These are phyloP conservation scores for Tachycineta bicolor DNA, from an alignment of 2,113 vertebrate species.

Conservation along the genomic window DNA sequence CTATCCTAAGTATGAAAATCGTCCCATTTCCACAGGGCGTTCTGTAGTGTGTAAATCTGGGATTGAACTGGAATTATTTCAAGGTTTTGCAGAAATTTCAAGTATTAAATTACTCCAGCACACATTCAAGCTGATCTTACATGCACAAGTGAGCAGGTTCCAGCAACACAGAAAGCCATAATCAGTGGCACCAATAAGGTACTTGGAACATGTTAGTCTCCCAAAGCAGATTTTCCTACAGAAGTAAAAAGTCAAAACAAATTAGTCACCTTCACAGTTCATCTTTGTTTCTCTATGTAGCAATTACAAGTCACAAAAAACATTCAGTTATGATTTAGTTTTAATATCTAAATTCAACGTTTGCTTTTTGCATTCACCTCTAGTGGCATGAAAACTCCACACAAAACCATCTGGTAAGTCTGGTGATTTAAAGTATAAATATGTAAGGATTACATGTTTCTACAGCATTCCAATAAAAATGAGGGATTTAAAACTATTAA, in stretches of 20 bases:
- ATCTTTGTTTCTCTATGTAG: not conserved
- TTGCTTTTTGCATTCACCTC: not conserved
- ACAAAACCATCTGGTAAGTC: not conserved
- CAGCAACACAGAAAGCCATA: constrained; percentile 89
- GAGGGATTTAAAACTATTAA: not conserved
- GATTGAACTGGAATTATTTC: not conserved
- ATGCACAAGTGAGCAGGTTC: constrained; percentile 93
- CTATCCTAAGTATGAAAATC: not conserved
- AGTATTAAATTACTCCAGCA: not conserved
- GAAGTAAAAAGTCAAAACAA: constrained; percentile 39
- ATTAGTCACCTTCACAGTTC: not conserved
- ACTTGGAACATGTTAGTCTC: constrained; percentile 88
- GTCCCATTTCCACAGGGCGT: not conserved
- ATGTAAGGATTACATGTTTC: not conserved
- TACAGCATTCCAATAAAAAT: not conserved
- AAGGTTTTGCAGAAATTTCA: not conserved
- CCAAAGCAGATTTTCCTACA: constrained; percentile 92
- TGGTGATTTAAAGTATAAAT: not conserved
- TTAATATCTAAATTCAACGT: not conserved
- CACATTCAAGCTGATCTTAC: constrained; percentile 74
- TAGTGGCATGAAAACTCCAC: not conserved
- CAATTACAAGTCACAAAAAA: not conserved
- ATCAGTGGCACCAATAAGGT: constrained; percentile 86
- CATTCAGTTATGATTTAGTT: not conserved
- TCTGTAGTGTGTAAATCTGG: not conserved